Conservation (phyloP, 2,797 vertebrate genomes). For the Propithecus deckenii region DNA sequence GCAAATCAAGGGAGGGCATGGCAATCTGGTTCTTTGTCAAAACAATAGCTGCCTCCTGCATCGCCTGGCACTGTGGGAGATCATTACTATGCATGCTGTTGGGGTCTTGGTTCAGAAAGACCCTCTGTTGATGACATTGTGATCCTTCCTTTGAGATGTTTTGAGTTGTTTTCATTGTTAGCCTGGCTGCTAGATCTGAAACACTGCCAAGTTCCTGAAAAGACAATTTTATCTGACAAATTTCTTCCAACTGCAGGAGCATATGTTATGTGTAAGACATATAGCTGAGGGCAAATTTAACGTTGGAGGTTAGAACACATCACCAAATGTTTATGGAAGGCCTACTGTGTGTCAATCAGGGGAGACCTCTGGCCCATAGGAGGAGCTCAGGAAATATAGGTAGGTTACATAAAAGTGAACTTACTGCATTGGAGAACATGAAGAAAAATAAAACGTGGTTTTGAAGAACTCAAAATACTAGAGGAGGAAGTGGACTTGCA, state of each 20-base stretch:
- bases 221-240: background rate
- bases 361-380: background rate
- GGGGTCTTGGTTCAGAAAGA: background rate
- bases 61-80: background rate
- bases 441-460: background rate
- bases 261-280: background rate
- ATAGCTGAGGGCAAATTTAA: background rate
- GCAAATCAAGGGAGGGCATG: background rate
- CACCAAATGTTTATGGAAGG: background rate
- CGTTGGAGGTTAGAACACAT: background rate
- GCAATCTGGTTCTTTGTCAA: background rate
- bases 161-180: background rate
- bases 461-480: background rate
- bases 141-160: background rate
- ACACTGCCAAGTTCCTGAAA: background rate
- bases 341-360: background rate
- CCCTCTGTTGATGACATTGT: background rate
- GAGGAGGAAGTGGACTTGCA: background rate
- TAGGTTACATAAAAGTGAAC: background rate
- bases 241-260: background rate
- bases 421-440: background rate
- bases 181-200: background rate
- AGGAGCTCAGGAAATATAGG: background rate
- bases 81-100: rapidly evolving
- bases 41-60: background rate